Conservation (phyloP, 2,113 vertebrate genomes). For the Microcebus tavaratra region DNA sequence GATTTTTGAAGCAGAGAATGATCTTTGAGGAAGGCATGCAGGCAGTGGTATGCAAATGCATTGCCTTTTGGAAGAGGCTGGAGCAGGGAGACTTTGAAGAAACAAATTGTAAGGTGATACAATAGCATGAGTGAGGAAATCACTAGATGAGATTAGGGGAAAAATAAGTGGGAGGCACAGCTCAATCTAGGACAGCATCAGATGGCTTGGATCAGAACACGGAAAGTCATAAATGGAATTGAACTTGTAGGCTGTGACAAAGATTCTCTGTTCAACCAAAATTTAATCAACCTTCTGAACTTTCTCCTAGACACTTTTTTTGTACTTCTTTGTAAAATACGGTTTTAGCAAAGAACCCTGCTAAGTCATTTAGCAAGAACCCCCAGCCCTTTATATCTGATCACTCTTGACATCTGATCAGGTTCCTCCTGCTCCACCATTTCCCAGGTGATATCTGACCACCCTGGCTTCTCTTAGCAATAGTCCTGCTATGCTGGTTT, state of each 20-base stretch:
- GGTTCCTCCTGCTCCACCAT: not conserved
- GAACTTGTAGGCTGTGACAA: not conserved
- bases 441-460: not conserved
- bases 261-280: not conserved
- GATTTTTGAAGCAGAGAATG: not conserved
- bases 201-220: not conserved
- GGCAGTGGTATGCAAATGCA: not conserved
- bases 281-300: not conserved
- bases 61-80: not conserved
- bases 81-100: not conserved
- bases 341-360: not conserved
- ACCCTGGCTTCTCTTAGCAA: not conserved
- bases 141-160: not conserved
- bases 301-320: not conserved
- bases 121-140: not conserved
- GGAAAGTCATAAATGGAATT: not conserved
- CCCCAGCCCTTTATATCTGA: not conserved
- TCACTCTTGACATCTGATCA: not conserved
- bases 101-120: not conserved
- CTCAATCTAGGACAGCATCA: not conserved
- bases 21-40: not conserved
- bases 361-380: not conserved
- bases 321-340: not conserved
- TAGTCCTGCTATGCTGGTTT: not conserved
- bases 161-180: not conserved